These are phyloP conservation scores for Pristiophorus japonicus DNA, from an alignment of 2,113 vertebrate species.

Conservation along the genomic window DNA sequence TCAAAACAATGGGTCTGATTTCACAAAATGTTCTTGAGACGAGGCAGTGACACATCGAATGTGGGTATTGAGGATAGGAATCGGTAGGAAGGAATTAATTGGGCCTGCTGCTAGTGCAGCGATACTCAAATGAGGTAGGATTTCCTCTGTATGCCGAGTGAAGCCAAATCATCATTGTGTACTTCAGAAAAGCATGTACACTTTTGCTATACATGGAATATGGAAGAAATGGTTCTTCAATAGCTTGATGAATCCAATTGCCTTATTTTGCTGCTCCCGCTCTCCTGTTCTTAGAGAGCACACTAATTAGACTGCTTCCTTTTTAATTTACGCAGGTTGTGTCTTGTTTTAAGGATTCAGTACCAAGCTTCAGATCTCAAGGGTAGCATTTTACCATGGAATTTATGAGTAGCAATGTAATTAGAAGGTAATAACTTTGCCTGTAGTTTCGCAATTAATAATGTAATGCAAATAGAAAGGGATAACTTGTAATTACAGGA, in stretches of 20 bases:
- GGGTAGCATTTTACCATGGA: neutral
- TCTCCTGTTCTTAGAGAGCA: neutral
- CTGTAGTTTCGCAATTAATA: neutral
- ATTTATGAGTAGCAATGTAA: constrained; percentile 18
- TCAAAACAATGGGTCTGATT: neutral
- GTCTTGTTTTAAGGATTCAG: constrained; percentile 6
- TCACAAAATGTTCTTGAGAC: neutral
- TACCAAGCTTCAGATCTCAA: neutral
- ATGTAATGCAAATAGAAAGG: constrained; percentile 16
- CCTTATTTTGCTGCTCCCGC: neutral
- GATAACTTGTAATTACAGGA: constrained; percentile 10
- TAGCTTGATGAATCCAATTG: neutral
- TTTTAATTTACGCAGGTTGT: neutral
- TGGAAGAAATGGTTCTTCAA: neutral
- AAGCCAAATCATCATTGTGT: neutral
- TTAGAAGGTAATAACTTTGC: constrained; percentile 25
- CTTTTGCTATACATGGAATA: neutral
- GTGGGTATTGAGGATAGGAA: neutral
- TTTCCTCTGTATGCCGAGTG: neutral
- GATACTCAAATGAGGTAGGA: neutral
- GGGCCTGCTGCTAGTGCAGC: neutral
- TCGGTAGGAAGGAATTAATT: neutral
- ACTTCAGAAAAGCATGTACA: neutral
- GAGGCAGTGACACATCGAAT: neutral
- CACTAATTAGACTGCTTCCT: neutral